Base-by-base conservation (phyloP, 2,888 invertebrate genomes). In the Drosophila merina region DNA sequence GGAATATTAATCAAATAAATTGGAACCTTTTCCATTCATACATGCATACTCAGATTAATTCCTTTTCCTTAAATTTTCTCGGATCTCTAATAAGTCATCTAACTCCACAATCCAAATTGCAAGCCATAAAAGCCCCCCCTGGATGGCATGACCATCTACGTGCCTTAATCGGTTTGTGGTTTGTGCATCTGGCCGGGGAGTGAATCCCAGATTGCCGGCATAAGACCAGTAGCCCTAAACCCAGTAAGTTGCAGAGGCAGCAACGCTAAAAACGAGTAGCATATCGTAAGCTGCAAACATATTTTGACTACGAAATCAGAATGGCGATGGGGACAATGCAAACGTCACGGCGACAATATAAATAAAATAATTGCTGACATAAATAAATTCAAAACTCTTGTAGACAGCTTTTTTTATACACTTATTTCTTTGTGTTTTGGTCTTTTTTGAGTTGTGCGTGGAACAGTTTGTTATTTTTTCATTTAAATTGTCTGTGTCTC, bases 351-450 rank as follows among this genome's bases (percentile, higher is more conserved):
- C 82, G 79, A 78, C 86, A 89, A 86, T 89, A 88, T 88, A 89
- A 89, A 90, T 90, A 89, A 90, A 90, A 89, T 89, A 89, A 90
- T 89, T 88, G 88, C 78, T 77, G 83, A 74, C 84, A 90, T 90
- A 89, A 89, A 90, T 90, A 89, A 89, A 88, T 88, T 81, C 76
- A 86, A 72, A 78, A 80, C 45, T 76, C 66, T 66, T 66, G 77
- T 70, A 75, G 54, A 74, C 58, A 58, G 68, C 40, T 58, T 49
- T 47, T 28, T 44, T 45, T 45, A 38, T 20, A 8, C 9, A 3
- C 14, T 54, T 14, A 14, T 52, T 33, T 33, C 28, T 14, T 10
- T 31, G 6, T 49, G 14, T 55, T 42, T 51, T 50, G 20, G 33
- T 14, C 44, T 54, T 26, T 44, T 64, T 44, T 64, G 51, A n/a